Base-by-base conservation (phyloP, 2,113 vertebrate species). In the Tangachromis dhanisi region DNA sequence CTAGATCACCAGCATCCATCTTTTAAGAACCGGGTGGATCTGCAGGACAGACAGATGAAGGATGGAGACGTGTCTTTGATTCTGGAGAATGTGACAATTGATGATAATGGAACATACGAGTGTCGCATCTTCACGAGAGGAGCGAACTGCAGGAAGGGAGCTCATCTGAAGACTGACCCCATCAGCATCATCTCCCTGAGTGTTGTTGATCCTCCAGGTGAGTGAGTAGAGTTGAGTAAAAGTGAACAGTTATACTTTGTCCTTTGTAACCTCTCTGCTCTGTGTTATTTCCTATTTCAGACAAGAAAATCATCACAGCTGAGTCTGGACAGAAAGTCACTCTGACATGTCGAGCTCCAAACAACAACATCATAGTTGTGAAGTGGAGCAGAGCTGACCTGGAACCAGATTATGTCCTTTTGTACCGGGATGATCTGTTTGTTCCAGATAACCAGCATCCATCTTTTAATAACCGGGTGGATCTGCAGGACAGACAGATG, bases 1-100 rank as follows among this genome's bases (percentile, higher is more conserved):
- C 47, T 0, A 57, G 55, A 26, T 1, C 0, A 8, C 0, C 24
- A 57, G 24, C 55, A 57, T 57, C 24, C 0, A 29, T 26, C 24
- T 1, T 57, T 2, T 29, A 5, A 5, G 24, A 1, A 57, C 24
- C 55, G 21, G 11, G 21, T 55, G 21, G 11, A 26, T 13, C 54
- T 26, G 21, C 54, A 55, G 54, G 54, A 55, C 21, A 24, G 21
- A 26, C 21, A 55, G 6, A 55, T 24, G 54, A 55, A 13, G 54
- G 54, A 26, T 7, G 53, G 53, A 55, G 51, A 54, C 51, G n/a
- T 54, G n/a, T 54, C 51, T 54, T 0, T 54, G 51, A 54, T 54
- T 54, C 51, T 54, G n/a, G 0, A 12, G n/a, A 1, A 54, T 21
- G 51, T 54, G n/a, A 54, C 51, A 0, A 4, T 0, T 54, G 0